Evolutionary conservation across 2,888 invertebrate species (phyloP), one percentile per base, ranked within the genome.

Genomic region (Baronia brevicornis): DNA sequence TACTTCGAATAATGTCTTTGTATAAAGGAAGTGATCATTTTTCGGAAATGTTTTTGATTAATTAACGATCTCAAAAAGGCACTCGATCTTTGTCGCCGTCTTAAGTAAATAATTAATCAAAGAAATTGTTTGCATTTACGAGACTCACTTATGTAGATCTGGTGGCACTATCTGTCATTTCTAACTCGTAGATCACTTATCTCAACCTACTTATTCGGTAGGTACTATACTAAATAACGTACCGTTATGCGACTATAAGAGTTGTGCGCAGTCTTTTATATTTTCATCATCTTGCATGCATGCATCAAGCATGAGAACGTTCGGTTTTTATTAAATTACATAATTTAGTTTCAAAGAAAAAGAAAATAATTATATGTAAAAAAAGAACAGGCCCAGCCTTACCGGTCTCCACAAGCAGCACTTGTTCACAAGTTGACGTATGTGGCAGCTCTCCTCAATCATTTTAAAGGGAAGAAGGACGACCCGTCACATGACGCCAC

Each of bases 81-180:
- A 50, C 46, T 70, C 64, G 55, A 68, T 72, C 67, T 68, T 58
- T 58, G 65, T 67, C 59, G 51, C 53, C 50, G 47, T 51, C 22
- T 47, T 41, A 44, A 53, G 49, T 50, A 58, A 60, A 65, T 69
- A 62, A 66, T 65, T 67, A 65, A 64, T 58, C 58, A 66, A 64
- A 60, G 66, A 70, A 73, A 71, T 39, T 46, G 44, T 46, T 42
- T 43, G 44, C 51, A 60, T 57, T 54, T 54, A 54, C 43, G 35
- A 38, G 28, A 32, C 39, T 40, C 26, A 31, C 34, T 39, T 46
- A 46, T 37, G 31, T 8, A 38, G 43, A 48, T 43, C 40, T 39
- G 31, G 39, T 40, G 41, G 38, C 28, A 35, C 40, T 32, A 47
- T 49, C 43, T 46, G 45, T 44, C 45, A 48, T 41, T 42, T 40